Percentiles rank a stretch among this genome's conserved stretches.
phyloP scores from a whole-genome alignment of 2,797 vertebrate species.

The Periparus ater region DNA sequence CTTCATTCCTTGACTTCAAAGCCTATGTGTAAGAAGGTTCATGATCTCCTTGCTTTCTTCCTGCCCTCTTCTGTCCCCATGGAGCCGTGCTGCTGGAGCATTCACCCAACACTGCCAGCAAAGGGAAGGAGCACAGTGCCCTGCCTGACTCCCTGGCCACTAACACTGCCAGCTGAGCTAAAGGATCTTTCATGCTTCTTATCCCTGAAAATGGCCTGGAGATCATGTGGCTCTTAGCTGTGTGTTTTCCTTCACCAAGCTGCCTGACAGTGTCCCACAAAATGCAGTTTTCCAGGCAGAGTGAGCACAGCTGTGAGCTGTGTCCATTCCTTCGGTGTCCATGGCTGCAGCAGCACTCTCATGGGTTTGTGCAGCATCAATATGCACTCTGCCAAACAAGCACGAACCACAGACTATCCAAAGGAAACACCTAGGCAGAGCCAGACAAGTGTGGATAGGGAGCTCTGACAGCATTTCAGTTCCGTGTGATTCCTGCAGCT shows the following conservation, averaged over 20 bases:
- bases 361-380: slow-evolving; percentile 12
- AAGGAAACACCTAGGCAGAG: slow-evolving; percentile 7
- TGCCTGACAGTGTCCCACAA: neutral
- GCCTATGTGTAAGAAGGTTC: neutral
- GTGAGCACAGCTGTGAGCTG: neutral
- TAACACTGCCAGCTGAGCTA: neutral
- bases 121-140: neutral
- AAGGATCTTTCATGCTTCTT: neutral
- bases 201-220: neutral
- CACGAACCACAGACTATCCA: neutral
- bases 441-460: neutral
- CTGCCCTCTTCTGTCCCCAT: neutral
- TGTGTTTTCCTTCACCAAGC: neutral
- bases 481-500: neutral
- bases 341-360: neutral
- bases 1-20: neutral
- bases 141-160: neutral
- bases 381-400: slow-evolving; percentile 28
- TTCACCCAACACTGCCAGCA: neutral
- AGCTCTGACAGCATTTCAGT: neutral
- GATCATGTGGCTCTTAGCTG: neutral
- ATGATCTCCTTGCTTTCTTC: neutral
- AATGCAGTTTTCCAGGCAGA: slow-evolving; percentile 25
- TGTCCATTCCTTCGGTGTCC: neutral
- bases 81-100: neutral